Evolutionary conservation across 2,113 vertebrate species (phyloP).

Genomic region (Panthera leo): DNA sequence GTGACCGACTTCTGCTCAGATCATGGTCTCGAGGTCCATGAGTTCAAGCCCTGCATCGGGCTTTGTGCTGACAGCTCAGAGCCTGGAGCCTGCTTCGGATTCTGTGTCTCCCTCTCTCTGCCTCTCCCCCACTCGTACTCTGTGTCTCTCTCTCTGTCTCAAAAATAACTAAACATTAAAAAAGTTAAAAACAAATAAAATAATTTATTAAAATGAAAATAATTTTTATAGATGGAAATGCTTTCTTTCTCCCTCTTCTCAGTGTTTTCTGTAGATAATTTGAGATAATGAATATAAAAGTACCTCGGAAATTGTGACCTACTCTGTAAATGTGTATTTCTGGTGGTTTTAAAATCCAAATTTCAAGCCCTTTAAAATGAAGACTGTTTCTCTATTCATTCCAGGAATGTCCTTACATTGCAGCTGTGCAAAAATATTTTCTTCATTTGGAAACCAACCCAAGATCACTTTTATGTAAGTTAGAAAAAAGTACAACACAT

Average conservation of each 20-base stretch:
- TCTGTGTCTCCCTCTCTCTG: too few species aligned
- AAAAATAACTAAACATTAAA: too few species aligned
- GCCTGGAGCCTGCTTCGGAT: too few species aligned
- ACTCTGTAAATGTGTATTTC: not conserved
- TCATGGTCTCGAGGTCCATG: too few species aligned
- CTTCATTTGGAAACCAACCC: conserved; percentile 54
- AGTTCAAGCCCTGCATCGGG: too few species aligned
- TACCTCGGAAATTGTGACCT: not conserved
- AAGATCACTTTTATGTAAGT: conserved; percentile 37
- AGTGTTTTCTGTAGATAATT: not conserved
- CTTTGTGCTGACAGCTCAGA: too few species aligned
- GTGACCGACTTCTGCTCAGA: too few species aligned
- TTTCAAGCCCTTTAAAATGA: not conserved
- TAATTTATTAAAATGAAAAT: not conserved
- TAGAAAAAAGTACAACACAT: conserved; percentile 70
- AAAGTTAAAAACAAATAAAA: too few species aligned
- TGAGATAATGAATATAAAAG: not conserved
- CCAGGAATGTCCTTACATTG: conserved; percentile 11
- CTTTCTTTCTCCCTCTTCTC: not conserved
- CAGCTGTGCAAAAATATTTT: conserved; percentile 64
- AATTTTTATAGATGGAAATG: not conserved
- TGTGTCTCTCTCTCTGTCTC: too few species aligned
- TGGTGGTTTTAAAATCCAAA: not conserved
- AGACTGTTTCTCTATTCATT: conserved; percentile 1
- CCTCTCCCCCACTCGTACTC: too few species aligned